Evolutionary conservation across 1,140 invertebrate species (phyloP).

Genomic region (Aporrectodea caliginosa): DNA sequence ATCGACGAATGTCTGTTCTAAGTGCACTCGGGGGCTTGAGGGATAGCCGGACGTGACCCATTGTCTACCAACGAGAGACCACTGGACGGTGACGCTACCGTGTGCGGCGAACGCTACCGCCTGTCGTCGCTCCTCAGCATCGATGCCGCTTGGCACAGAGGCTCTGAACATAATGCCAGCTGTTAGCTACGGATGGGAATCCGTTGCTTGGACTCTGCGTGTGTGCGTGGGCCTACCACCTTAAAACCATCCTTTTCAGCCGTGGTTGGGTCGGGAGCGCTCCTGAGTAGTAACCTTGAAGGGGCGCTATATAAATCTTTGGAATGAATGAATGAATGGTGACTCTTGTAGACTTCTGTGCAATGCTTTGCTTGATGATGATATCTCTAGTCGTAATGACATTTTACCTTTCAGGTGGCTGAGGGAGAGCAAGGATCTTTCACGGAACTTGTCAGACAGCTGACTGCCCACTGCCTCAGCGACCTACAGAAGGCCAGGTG

Average conservation of each 20-base stretch:
- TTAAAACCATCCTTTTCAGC: too few species aligned
- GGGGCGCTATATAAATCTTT: too few species aligned
- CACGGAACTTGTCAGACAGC: constrained; percentile 86
- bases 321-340: not conserved
- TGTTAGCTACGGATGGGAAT: too few species aligned
- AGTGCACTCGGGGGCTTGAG: too few species aligned
- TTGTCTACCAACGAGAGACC: not conserved
- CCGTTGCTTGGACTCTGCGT: too few species aligned
- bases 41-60: too few species aligned
- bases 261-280: too few species aligned
- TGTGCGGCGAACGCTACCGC: not conserved
- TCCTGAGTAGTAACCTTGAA: too few species aligned
- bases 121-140: too few species aligned
- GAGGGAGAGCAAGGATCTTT: constrained; percentile 96
- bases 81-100: not conserved
- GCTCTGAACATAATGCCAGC: not conserved
- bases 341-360: not conserved
- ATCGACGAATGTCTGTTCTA: too few species aligned
- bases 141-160: not conserved
- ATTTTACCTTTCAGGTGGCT: constrained; percentile 66
- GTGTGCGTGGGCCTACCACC: too few species aligned
- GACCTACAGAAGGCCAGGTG: constrained; percentile 90
- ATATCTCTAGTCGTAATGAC: not conserved
- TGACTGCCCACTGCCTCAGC: constrained; percentile 85
- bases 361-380: not conserved